Conservation (phyloP, 2,888 invertebrate species). For the Dryomyza anilis region DNA sequence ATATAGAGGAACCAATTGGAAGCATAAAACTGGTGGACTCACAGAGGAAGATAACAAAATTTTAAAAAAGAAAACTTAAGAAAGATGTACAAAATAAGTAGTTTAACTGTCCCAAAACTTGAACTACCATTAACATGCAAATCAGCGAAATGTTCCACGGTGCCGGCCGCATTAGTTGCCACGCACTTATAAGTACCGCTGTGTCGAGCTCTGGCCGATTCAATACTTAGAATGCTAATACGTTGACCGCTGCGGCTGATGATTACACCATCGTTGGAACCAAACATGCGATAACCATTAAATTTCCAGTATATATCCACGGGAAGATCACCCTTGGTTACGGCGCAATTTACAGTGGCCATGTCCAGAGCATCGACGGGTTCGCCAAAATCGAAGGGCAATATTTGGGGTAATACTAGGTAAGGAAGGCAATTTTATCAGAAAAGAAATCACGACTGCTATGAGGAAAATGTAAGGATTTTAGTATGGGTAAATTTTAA, state of each 20-base stretch:
- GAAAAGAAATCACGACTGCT: no score
- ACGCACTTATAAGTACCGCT: conserved; percentile 69
- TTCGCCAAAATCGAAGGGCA: conserved; percentile 65
- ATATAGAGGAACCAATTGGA: not conserved
- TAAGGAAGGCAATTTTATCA: no score
- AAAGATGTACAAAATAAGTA: not conserved
- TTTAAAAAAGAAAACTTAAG: not conserved
- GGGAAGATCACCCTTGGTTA: conserved; percentile 68
- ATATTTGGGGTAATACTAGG: conserved; percentile 65
- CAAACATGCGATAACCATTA: conserved; percentile 63
- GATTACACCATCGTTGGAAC: conserved; percentile 46
- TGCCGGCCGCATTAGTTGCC: conserved; percentile 66
- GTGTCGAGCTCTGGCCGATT: conserved; percentile 65
- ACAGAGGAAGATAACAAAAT: not conserved
- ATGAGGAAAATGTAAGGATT: no score
- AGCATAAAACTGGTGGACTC: not conserved
- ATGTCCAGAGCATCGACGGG: conserved; percentile 68
- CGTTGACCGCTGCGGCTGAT: conserved; percentile 49
- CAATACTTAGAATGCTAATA: conserved; percentile 65
- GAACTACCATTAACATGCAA: conserved; percentile 46
- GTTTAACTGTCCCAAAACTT: no score
- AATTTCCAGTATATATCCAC: conserved; percentile 70
- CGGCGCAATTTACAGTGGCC: conserved; percentile 65
- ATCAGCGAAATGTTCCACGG: conserved; percentile 58
- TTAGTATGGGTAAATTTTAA: no score